These are phyloP conservation scores for Clusia tigrina DNA, from an alignment of 2,888 invertebrate species.

Conservation along the genomic window DNA sequence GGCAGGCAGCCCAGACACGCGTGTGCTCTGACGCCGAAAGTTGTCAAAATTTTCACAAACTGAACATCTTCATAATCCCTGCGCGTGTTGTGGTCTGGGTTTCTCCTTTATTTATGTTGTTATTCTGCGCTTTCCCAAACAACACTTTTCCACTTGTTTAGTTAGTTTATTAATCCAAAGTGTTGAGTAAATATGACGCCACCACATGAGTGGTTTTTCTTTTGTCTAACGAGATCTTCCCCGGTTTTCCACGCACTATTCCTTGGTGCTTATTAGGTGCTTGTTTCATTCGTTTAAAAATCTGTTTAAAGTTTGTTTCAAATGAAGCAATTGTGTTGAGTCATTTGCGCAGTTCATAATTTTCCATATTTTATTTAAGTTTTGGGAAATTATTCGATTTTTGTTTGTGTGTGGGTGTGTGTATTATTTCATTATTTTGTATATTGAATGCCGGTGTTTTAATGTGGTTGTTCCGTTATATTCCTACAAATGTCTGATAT, in stretches of 20 bases:
- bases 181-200: slow-evolving; percentile 42
- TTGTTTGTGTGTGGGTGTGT: no score
- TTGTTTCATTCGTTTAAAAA: not conserved
- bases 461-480: no score
- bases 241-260: not conserved
- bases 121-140: no score
- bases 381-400: slow-evolving; percentile 32
- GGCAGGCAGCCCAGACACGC: not conserved
- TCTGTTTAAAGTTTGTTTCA: not conserved
- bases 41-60: not conserved
- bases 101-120: slow-evolving; percentile 15
- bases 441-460: no score
- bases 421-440: no score
- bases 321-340: not conserved
- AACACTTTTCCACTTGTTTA: slow-evolving; percentile 30
- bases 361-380: slow-evolving; percentile 57
- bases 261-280: no score
- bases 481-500: no score
- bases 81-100: not conserved
- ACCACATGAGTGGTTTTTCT: slow-evolving; percentile 5
- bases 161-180: slow-evolving; percentile 41
- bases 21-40: not conserved
- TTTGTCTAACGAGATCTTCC: not conserved
- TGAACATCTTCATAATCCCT: not conserved
- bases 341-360: slow-evolving; percentile 47